These are phyloP conservation scores for Octopus bimaculoides DNA, from an alignment of 1,140 invertebrate genomes.

Conservation along the genomic window DNA sequence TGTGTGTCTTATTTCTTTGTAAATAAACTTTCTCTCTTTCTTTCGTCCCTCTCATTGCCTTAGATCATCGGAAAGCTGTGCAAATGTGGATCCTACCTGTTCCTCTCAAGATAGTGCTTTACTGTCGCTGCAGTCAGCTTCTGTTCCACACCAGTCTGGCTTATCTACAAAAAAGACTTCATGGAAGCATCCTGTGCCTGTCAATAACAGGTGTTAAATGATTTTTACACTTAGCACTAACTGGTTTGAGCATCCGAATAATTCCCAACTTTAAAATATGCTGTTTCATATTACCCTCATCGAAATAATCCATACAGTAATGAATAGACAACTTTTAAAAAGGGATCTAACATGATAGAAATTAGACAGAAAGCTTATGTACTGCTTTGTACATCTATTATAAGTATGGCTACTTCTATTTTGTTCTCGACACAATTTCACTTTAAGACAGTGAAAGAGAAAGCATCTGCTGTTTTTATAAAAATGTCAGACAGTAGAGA, in stretches of 20 bases:
- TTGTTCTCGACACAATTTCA: no score
- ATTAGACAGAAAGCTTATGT: no score
- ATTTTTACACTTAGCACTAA: constrained; percentile 8
- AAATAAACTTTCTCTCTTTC: not conserved
- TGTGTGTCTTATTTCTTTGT: constrained; percentile 2
- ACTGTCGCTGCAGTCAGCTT: not conserved
- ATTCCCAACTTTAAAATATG: no score
- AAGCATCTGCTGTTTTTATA: no score
- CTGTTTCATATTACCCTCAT: no score
- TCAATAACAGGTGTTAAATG: constrained; percentile 7
- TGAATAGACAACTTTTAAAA: no score
- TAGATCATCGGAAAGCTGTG: constrained; percentile 8
- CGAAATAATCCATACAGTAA: no score
- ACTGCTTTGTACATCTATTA: no score
- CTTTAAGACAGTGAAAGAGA: no score
- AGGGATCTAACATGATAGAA: no score
- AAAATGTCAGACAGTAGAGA: no score
- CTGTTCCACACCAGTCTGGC: constrained; percentile 1
- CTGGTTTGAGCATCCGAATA: not conserved
- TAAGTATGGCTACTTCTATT: no score
- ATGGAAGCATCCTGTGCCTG: constrained; percentile 6
- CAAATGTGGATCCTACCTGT: constrained; percentile 7
- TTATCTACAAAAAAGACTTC: constrained; percentile 6
- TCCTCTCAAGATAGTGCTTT: constrained; percentile 8
- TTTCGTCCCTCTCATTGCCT: constrained; percentile 6